These are phyloP conservation scores for Thamnophis elegans DNA, from an alignment of 2,797 vertebrate species.

Conservation along the genomic window DNA sequence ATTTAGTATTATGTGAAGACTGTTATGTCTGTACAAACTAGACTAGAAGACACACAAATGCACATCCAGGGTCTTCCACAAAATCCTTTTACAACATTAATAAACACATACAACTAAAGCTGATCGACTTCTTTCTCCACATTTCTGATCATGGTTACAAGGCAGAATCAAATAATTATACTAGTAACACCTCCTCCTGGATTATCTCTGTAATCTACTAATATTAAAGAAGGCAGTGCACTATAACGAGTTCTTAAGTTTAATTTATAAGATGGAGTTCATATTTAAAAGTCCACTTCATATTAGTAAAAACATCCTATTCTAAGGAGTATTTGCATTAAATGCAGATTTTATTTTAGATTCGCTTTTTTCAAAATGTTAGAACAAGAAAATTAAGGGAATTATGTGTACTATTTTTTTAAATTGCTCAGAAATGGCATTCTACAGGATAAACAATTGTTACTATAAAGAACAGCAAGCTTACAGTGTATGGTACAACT, in stretches of 20 bases:
- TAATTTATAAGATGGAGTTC: background rate
- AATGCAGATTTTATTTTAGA: background rate
- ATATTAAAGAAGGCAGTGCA: background rate
- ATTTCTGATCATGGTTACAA: background rate
- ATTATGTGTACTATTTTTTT: background rate
- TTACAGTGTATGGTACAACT: background rate
- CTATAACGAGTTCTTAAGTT: background rate
- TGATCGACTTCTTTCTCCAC: background rate
- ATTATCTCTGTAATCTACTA: background rate
- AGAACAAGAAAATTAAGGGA: background rate
- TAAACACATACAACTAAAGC: background rate
- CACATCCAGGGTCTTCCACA: background rate
- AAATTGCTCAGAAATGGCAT: background rate
- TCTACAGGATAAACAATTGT: background rate
- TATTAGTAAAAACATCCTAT: background rate
- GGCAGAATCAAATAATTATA: background rate
- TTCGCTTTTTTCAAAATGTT: background rate
- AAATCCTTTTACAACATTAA: background rate
- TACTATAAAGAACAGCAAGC: background rate
- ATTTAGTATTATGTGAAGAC: background rate
- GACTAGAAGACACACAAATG: background rate
- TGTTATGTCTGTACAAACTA: no score
- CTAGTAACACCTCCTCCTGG: background rate
- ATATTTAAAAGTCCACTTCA: background rate
- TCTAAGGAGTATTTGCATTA: background rate